Evolutionary conservation across 2,797 vertebrate genomes (phyloP).

Genomic region (Meda fulgida): DNA sequence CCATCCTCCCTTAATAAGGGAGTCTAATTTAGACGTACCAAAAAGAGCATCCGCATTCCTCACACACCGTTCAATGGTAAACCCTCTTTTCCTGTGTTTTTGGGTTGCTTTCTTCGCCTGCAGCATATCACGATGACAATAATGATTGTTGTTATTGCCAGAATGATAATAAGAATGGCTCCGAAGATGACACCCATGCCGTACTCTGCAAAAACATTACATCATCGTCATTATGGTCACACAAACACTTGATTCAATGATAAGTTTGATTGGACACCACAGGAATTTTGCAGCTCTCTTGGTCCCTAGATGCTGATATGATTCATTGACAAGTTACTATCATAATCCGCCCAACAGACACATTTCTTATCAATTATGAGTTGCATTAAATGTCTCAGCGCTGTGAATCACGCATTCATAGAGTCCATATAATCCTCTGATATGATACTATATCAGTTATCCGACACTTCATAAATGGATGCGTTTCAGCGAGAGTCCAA

Average conservation of each 20-base stretch:
- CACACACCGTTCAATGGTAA: slow-evolving; percentile 67
- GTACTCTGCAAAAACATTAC: slow-evolving; percentile 73
- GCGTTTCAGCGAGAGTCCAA: not conserved
- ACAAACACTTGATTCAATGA: not conserved
- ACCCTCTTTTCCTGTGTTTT: slow-evolving; percentile 64
- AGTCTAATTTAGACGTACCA: slow-evolving; percentile 54
- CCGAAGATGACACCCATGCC: slow-evolving; percentile 75
- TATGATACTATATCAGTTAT: slow-evolving; percentile 13
- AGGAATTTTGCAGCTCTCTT: slow-evolving; percentile 21
- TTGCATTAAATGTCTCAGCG: not conserved
- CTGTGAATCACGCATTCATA: not conserved
- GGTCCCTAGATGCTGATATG: not conserved
- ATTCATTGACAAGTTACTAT: not conserved
- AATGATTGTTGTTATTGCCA: slow-evolving; percentile 69
- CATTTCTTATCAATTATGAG: slow-evolving; percentile 18
- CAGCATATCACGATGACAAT: slow-evolving; percentile 74
- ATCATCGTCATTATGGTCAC: not conserved
- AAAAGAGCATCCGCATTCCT: slow-evolving; percentile 19
- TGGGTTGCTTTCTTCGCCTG: slow-evolving; percentile 70
- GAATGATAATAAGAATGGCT: slow-evolving; percentile 69
- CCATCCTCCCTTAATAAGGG: slow-evolving; percentile 23
- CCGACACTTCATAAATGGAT: not conserved
- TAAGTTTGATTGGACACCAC: not conserved
- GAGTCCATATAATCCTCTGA: slow-evolving; percentile 7
- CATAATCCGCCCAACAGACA: not conserved